phyloP scores from a whole-genome alignment of 2,797 vertebrate species.

The Bufotes viridis region DNA sequence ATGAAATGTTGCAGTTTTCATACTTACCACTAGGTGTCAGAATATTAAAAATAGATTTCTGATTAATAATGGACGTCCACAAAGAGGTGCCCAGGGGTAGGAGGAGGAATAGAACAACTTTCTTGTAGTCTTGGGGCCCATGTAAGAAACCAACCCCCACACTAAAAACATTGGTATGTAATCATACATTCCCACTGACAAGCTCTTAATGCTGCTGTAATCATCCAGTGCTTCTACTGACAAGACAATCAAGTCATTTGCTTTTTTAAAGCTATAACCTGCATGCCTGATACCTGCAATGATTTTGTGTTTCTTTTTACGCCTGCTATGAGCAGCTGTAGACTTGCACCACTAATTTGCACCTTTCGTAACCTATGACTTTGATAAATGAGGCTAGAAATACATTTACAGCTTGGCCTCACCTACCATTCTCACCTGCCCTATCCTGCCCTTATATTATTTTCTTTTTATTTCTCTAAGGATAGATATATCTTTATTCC shows the following conservation, averaged over 20 bases:
- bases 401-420: too few species aligned
- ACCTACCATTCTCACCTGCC: too few species aligned
- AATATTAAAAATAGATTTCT: not conserved
- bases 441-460: too few species aligned
- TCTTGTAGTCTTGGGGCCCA: not conserved
- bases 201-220: not conserved
- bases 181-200: not conserved
- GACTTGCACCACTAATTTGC: too few species aligned
- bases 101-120: not conserved
- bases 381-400: too few species aligned
- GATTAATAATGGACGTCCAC: not conserved
- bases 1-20: not conserved
- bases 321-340: too few species aligned
- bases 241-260: not conserved
- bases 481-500: too few species aligned
- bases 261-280: too few species aligned
- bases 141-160: not conserved
- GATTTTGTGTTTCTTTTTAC: too few species aligned
- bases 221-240: not conserved
- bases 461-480: too few species aligned
- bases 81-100: not conserved
- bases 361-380: too few species aligned
- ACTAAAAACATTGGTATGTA: not conserved
- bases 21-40: constrained; percentile 17
- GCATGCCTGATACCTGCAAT: too few species aligned